Evolutionary conservation across 2,797 vertebrate genomes (phyloP), one percentile per base, ranked within the genome.

Genomic region (Hyperoplus immaculatus): DNA sequence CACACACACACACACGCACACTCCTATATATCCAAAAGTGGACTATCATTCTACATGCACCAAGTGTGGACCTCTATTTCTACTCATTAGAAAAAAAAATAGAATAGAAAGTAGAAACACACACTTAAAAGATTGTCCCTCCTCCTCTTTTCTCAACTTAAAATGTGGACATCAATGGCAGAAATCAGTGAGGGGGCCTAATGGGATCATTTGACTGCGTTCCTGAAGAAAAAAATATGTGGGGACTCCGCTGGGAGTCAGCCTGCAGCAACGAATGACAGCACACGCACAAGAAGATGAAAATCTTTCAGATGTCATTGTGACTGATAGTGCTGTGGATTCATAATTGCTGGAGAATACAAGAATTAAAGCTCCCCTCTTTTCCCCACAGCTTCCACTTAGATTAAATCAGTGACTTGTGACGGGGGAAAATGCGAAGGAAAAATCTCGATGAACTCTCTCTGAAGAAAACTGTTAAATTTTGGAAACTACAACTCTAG

Each of bases 201-300:
- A 86, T 87, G 58, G 69, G 86, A 88, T 84, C 49, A 84, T 83
- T 88, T 81, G 81, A 84, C 69, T 72, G 53, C 38, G 56, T 80
- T 85, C 58, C 64, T 77, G 49, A 60, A 80, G 67, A 69, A 63
- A 61, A 74, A 66, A 62, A 49, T 29, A 69, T 6, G 9, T n/a
- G 1, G 21, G 36, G 14, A 85, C 75, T 83, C 77, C 74, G 57
- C 12, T 74, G 78, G 78, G 85, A 87, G 29, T 70, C 57, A 50
- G 73, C 77, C 85, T 83, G 72, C 76, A 72, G 75, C 5, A 0
- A 60, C n/a, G 41, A 81, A 78, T 92, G 80, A 81, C 81, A 82
- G 77, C 78, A 60, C 53, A 78, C 56, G 54, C 67, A 71, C 58
- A 78, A 65, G 53, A 71, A 79, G 56, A 81, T 69, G 64, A 83